A percentile compares a stretch with the other conserved stretches of the same genome.
Conservation (phyloP, 2,888 invertebrate species). For the Diloba caeruleocephala region DNA sequence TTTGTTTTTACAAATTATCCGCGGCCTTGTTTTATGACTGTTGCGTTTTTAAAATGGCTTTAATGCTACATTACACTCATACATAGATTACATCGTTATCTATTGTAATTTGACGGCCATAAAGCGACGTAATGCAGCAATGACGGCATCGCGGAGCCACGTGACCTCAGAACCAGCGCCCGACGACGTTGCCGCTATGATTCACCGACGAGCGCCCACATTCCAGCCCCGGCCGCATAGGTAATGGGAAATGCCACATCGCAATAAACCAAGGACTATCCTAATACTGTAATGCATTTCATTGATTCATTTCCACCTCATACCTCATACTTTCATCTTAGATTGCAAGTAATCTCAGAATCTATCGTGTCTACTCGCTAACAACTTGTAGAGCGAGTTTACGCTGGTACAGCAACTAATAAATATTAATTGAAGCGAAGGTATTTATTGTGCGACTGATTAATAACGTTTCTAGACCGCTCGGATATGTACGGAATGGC, state of each 20-base stretch:
- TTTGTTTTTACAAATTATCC: slow-evolving; percentile 20
- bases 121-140: slow-evolving; percentile 64
- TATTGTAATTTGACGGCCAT: slow-evolving; percentile 39
- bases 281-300: slow-evolving; percentile 63
- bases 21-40: slow-evolving; percentile 22
- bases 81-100: slow-evolving; percentile 35
- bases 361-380: slow-evolving; percentile 18
- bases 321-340: slow-evolving; percentile 47
- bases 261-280: slow-evolving; percentile 73
- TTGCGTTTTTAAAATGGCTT: slow-evolving; percentile 32
- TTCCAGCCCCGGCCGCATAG: slow-evolving; percentile 78
- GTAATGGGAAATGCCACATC: slow-evolving; percentile 83
- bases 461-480: slow-evolving; percentile 43
- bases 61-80: slow-evolving; percentile 22
- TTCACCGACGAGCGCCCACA: slow-evolving; percentile 76
- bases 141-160: slow-evolving; percentile 76
- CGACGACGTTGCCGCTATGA: slow-evolving; percentile 67
- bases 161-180: slow-evolving; percentile 72
- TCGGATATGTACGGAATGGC: slow-evolving; percentile 44
- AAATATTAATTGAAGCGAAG: slow-evolving; percentile 40
- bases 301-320: slow-evolving; percentile 55
- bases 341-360: slow-evolving; percentile 31
- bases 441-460: slow-evolving; percentile 43
- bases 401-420: slow-evolving; percentile 22
- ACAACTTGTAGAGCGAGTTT: slow-evolving; percentile 37